Evolutionary conservation across 2,113 vertebrate species (phyloP).

Genomic region (Mesocricetus auratus): DNA sequence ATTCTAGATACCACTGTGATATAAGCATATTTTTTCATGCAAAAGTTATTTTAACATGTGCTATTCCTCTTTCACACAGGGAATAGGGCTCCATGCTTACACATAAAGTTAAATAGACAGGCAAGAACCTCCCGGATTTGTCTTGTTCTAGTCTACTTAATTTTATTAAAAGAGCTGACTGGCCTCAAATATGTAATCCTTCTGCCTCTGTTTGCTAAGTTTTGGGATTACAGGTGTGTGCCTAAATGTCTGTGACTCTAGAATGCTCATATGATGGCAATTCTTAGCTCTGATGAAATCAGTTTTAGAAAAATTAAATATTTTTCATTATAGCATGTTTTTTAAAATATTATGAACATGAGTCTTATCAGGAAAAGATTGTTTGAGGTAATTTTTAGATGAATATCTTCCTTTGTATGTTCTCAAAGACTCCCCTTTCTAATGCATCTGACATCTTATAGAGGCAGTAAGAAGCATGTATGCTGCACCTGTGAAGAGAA

Average conservation of each 20-base stretch:
- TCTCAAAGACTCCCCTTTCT: conserved; percentile 16
- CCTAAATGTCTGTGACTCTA: neutral
- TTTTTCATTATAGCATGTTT: neutral
- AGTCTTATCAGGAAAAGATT: neutral
- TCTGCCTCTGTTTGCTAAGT: neutral
- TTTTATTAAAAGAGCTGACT: neutral
- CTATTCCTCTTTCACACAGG: neutral
- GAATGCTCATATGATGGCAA: neutral
- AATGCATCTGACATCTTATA: neutral
- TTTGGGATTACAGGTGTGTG: neutral
- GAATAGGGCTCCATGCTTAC: conserved; percentile 7
- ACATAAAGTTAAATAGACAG: neutral
- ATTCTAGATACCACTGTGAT: neutral
- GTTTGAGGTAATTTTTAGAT: neutral
- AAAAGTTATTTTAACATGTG: neutral
- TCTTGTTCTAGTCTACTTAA: neutral
- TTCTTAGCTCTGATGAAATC: neutral
- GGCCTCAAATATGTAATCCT: neutral
- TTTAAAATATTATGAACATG: neutral
- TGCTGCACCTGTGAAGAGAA: neutral
- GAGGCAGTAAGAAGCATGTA: neutral
- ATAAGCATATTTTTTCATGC: neutral
- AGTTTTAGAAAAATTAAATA: neutral
- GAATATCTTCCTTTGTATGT: neutral
- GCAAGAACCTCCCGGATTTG: neutral